Conservation (phyloP, 2,888 invertebrate species). For the Caenorhabditis uteleia region DNA sequence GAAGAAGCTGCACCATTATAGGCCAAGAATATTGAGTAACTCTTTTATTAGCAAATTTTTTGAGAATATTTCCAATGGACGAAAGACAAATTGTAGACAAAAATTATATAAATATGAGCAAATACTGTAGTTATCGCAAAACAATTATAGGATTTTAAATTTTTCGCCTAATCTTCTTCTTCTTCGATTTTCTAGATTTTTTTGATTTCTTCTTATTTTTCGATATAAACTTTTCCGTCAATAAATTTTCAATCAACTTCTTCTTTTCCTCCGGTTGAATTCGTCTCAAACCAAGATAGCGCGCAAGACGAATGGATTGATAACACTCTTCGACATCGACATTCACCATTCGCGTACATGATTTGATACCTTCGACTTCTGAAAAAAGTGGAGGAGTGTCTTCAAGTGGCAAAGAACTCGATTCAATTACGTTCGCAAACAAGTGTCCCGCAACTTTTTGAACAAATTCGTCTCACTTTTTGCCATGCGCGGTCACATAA, state of each 20-base stretch:
- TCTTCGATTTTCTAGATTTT: not conserved
- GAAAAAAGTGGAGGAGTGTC: not conserved
- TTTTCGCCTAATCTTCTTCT: not conserved
- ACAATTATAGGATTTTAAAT: too few relatives aligned
- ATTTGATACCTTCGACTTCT: slow-evolving; percentile 41
- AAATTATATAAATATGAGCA: too few relatives aligned
- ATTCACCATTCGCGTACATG: slow-evolving; percentile 37
- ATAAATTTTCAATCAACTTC: not conserved
- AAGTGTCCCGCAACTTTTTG: slow-evolving; percentile 41
- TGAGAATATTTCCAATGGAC: too few relatives aligned
- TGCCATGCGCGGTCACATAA: slow-evolving; percentile 45
- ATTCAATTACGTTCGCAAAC: slow-evolving; percentile 39
- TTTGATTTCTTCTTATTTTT: not conserved
- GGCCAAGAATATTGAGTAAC: too few relatives aligned
- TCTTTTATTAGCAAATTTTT: too few relatives aligned
- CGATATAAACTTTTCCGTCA: not conserved
- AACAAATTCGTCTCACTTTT: slow-evolving; percentile 36
- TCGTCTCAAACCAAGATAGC: slow-evolving; percentile 9
- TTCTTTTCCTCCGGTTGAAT: not conserved
- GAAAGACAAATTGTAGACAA: too few relatives aligned
- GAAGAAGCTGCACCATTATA: too few relatives aligned
- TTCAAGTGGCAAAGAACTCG: not conserved
- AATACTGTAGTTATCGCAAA: too few relatives aligned
- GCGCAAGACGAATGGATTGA: slow-evolving; percentile 10
- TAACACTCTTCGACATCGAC: slow-evolving; percentile 46